These are phyloP conservation scores for Diploptera punctata DNA, from an alignment of 2,888 invertebrate species.

Conservation along the genomic window DNA sequence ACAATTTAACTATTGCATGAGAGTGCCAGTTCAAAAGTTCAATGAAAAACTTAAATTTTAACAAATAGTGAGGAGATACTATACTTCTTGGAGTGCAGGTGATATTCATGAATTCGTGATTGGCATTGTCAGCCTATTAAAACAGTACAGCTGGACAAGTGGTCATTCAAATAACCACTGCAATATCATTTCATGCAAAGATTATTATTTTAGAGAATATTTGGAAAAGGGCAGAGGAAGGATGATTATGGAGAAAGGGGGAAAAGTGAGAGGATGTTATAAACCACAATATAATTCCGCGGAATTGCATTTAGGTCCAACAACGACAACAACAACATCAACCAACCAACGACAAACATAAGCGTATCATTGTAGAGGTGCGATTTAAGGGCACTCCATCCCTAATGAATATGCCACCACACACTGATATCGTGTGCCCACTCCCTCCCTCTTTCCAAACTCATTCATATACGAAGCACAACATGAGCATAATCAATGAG, in stretches of 20 bases:
- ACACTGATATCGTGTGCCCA: slow-evolving; percentile 6
- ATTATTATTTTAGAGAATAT: slow-evolving; percentile 3
- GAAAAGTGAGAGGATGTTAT: not conserved
- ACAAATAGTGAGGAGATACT: too few species aligned
- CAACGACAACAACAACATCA: slow-evolving; percentile 24
- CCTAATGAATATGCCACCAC: slow-evolving; percentile 23
- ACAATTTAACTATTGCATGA: too few species aligned
- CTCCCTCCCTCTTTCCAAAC: slow-evolving; percentile 8
- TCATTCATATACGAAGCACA: slow-evolving; percentile 21
- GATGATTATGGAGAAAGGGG: not conserved
- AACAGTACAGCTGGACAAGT: too few species aligned
- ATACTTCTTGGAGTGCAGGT: too few species aligned
- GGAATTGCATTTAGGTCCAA: slow-evolving; percentile 8
- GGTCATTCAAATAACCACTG: slow-evolving; percentile 3
- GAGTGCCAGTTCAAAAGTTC: too few species aligned
- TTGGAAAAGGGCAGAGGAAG: slow-evolving; percentile 5
- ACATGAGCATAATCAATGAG: slow-evolving; percentile 29
- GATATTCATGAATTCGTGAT: too few species aligned
- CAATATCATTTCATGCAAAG: not conserved
- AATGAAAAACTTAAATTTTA: too few species aligned
- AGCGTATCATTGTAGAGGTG: slow-evolving; percentile 20
- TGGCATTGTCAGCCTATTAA: too few species aligned
- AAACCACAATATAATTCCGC: slow-evolving; percentile 24
- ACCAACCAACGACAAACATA: slow-evolving; percentile 24
- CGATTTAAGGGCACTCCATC: slow-evolving; percentile 27